These are phyloP conservation scores for Esox masquinongy DNA, from an alignment of 2,797 vertebrate species.

Conservation along the genomic window DNA sequence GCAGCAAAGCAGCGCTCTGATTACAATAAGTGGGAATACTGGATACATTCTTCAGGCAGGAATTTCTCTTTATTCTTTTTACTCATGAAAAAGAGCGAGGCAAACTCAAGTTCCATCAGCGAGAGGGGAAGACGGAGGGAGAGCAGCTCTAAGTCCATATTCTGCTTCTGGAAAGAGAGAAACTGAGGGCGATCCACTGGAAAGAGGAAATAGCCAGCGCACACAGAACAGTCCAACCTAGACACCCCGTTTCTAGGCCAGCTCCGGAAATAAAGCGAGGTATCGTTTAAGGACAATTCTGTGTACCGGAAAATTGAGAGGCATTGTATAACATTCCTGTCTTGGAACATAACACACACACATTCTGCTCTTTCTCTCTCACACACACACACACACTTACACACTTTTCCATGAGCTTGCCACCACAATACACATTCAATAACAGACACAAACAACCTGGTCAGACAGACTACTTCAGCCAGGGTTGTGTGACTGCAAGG, in stretches of 20 bases:
- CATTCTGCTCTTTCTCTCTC: too few relatives aligned
- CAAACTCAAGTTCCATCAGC: constrained; percentile 7
- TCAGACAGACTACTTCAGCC: constrained; percentile 28
- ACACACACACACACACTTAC: neutral
- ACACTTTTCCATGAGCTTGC: neutral
- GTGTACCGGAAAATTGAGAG: neutral
- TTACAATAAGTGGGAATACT: too few relatives aligned
- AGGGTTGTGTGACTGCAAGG: constrained; percentile 48
- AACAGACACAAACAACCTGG: neutral
- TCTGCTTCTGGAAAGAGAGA: neutral
- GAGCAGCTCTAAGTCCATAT: constrained; percentile 40
- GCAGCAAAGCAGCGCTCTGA: too few relatives aligned
- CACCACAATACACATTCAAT: neutral
- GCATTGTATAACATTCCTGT: neutral
- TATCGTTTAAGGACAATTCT: neutral
- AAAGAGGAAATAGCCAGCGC: neutral
- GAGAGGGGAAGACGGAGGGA: neutral
- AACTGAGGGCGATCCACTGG: neutral
- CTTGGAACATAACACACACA: neutral
- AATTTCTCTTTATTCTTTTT: constrained; percentile 2
- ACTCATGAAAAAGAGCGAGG: neutral
- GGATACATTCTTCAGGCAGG: constrained; percentile 7
- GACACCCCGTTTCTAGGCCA: neutral
- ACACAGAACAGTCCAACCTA: neutral
- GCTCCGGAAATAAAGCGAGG: too few relatives aligned